Base-by-base conservation (phyloP, 2,113 vertebrate genomes). In the Anser cygnoides region DNA sequence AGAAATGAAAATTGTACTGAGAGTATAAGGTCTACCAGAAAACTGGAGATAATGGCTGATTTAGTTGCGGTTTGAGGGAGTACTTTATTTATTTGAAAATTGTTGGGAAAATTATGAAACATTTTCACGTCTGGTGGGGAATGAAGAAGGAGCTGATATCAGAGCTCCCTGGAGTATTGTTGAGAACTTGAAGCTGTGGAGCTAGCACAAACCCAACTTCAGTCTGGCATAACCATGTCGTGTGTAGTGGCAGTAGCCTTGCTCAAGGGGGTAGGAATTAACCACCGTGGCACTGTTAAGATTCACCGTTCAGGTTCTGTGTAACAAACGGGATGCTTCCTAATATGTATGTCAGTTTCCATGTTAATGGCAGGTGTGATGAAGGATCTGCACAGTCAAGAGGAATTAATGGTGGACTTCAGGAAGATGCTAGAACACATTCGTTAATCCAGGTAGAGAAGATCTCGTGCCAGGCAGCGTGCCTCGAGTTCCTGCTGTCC, bases 81-180 rank as follows among this genome's bases (percentile, higher is more conserved):
- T 66, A 35, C 2, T 90, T 73, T 37, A 23, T 83, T 87, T 81
- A 58, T 37, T 20, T 87, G 70, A 80, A 84, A 90, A 74, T n/a
- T 68, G 62, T 31, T 83, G 31, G 35, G 22, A 89, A 74, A 59
- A 50, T 19, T 25, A 21, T 76, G 10, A 55, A 61, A 87, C n/a
- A 25, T 70, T 84, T 79, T 68, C 13, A 10, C 76, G 35, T 10
- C 13, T 91, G 25, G 3, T 66, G 25, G 19, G 19, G 25, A n/a
- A 57, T 75, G 46, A 72, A 80, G 43, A 58, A 57, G 1, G 1
- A 86, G 55, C 33, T 79, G 31, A n/a, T 39, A 41, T 63, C 49
- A 65, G 68, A 91, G 22, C 66, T 89, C 54, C 33, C 28, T 94
- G 84, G 52, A 89, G 57, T 13, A 7, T 33, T 74, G 87, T 71